Evolutionary conservation across 2,888 invertebrate genomes (phyloP).

Genomic region (Ennomos quercinarius): DNA sequence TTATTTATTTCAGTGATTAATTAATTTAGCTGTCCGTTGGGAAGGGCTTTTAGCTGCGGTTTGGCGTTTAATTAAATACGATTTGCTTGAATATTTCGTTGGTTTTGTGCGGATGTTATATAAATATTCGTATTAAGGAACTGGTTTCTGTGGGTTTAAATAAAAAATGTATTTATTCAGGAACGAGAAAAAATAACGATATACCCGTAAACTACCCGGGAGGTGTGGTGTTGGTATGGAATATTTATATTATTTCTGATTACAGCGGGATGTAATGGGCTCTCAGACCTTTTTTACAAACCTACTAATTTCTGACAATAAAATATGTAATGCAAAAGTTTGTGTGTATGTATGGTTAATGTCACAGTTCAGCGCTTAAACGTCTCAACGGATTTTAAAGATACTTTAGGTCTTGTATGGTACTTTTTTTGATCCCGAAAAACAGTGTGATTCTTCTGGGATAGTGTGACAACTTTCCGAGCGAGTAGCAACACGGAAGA

Average conservation of each 20-base stretch:
- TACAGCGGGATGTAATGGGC: constrained; percentile 18
- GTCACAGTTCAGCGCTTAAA: no score
- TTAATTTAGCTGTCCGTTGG: constrained; percentile 13
- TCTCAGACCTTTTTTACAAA: constrained; percentile 15
- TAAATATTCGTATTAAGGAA: constrained; percentile 1
- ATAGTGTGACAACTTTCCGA: no score
- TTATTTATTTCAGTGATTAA: constrained; percentile 20
- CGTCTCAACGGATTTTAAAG: no score
- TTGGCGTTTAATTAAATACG: constrained; percentile 23
- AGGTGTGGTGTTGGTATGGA: constrained; percentile 15
- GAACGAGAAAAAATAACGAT: constrained; percentile 19
- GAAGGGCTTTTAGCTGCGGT: constrained; percentile 21
- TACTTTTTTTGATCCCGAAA: no score
- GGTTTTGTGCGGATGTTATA: constrained; percentile 6
- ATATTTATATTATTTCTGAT: constrained; percentile 31
- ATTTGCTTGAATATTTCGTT: constrained; percentile 22
- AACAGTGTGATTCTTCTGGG: no score
- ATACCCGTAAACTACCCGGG: neutral
- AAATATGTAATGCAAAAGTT: neutral
- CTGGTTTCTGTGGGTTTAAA: constrained; percentile 9
- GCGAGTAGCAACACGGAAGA: no score
- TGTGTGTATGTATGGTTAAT: no score
- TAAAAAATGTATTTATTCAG: constrained; percentile 10
- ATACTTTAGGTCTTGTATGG: no score
- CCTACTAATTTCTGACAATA: constrained; percentile 6